Evolutionary conservation across 2,113 vertebrate genomes (phyloP).

Genomic region (Lophotis ruficrista): DNA sequence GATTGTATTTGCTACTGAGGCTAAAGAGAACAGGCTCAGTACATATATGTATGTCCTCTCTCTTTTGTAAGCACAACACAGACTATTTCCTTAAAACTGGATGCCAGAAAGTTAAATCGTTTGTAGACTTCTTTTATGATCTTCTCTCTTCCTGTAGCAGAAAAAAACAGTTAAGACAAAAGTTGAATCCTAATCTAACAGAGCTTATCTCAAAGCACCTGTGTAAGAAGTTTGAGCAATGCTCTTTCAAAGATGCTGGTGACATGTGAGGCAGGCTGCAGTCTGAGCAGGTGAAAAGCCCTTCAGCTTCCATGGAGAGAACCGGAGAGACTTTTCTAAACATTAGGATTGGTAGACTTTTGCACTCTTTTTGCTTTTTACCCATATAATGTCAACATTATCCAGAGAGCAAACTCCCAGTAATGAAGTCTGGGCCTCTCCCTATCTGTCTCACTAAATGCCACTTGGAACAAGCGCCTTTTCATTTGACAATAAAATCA

Average conservation of each 20-base stretch:
- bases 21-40: background rate
- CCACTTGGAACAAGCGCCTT: slow-evolving; percentile 78
- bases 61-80: background rate
- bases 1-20: background rate
- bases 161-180: background rate
- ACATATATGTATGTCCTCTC: background rate
- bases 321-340: background rate
- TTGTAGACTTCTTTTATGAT: background rate
- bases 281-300: background rate
- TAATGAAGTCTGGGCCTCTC: slow-evolving; percentile 75
- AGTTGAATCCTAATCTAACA: background rate
- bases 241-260: background rate
- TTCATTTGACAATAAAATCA: slow-evolving; percentile 84
- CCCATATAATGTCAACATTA: slow-evolving; percentile 39
- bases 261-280: background rate
- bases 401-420: slow-evolving; percentile 44
- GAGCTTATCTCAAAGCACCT: background rate
- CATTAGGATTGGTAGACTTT: background rate
- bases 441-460: slow-evolving; percentile 76
- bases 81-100: background rate
- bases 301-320: background rate
- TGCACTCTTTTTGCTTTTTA: slow-evolving; percentile 25
- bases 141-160: background rate
- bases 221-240: background rate
- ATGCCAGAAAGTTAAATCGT: background rate